Evolutionary conservation across 1,140 invertebrate genomes (phyloP).

Genomic region (Atta cephalotes): DNA sequence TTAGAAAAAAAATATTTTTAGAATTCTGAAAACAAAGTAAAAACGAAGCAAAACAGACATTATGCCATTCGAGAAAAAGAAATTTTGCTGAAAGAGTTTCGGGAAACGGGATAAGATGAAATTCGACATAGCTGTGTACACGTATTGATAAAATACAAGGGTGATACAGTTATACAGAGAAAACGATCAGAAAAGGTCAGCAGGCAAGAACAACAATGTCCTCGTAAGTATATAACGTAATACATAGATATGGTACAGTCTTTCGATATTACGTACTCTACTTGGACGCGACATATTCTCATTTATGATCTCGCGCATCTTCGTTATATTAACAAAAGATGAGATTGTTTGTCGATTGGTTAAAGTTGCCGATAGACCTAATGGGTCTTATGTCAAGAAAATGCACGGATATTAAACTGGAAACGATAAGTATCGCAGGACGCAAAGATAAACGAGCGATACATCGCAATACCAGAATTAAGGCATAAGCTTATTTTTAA

Average conservation of each 20-base stretch:
- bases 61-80: conserved; percentile 5
- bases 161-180: conserved; percentile 75
- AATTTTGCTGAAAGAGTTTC: conserved; percentile 37
- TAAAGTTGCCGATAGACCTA: conserved; percentile 74
- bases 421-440: conserved; percentile 34
- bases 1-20: conserved; percentile 16
- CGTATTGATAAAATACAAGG: conserved; percentile 71
- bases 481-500: conserved; percentile 5
- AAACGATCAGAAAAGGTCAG: conserved; percentile 72
- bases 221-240: conserved; percentile 74
- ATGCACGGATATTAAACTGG: conserved; percentile 20
- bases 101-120: conserved; percentile 54
- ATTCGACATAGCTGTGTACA: conserved; percentile 74
- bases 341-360: conserved; percentile 76
- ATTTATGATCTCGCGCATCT: conserved; percentile 52
- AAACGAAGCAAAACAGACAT: conserved; percentile 1
- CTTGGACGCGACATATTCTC: conserved; percentile 41
- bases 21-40: conserved; percentile 16
- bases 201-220: conserved; percentile 78
- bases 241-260: conserved; percentile 71
- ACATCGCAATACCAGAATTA: conserved; percentile 16
- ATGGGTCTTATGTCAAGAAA: conserved; percentile 26
- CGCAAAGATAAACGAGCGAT: conserved; percentile 29
- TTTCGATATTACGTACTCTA: conserved; percentile 64
- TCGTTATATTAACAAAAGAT: conserved; percentile 40